Evolutionary conservation across 2,888 invertebrate genomes (phyloP), one percentile per base, ranked within the genome.

Genomic region (Marasmarcha lunaedactyla): DNA sequence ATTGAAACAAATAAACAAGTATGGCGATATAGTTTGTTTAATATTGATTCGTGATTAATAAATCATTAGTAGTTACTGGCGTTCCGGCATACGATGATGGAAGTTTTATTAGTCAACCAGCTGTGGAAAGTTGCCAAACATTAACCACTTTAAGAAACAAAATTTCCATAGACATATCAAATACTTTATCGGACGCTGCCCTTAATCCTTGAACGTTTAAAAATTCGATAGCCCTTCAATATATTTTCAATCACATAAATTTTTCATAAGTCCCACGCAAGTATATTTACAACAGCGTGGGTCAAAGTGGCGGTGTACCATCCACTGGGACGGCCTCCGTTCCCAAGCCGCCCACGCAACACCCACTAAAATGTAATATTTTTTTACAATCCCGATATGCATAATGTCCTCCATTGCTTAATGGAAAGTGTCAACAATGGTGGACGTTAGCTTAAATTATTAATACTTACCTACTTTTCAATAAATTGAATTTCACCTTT

Each of bases 51-150:
- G 20, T 20, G 20, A 20, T 7, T 5, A 20, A 20, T 20, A 20
- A 20, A 20, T 20, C n/a, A n/a, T n/a, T n/a, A n/a, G n/a, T n/a
- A 20, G 7, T 20, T 20, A 20, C 7, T 20, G 20, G 20, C 20
- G 30, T 30, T 30, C 30, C 30, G 30, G 30, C 30, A 30, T 11
- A 10, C 30, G 20, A 30, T 30, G n/a, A 30, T 30, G 30, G 30
- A 30, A 30, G 10, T 30, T 30, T 30, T 30, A 30, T 30, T 5
- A 3, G 20, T 5, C 7, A 20, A 5, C 4, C 20, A 20, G 20
- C 20, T 20, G 20, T 5, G 20, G 7, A 20, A 20, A 20, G 3
- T 7, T 20, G 20, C 7, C 20, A 20, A 20, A 20, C 7, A 20
- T 7, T 20, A 5, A 7, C 20, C 20, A 20, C 20, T 20, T 20